Percentiles rank a stretch among this genome's conserved stretches.
Evolutionary conservation across 1,140 invertebrate genomes (phyloP).

Genomic region (Solenopsis fugax): DNA sequence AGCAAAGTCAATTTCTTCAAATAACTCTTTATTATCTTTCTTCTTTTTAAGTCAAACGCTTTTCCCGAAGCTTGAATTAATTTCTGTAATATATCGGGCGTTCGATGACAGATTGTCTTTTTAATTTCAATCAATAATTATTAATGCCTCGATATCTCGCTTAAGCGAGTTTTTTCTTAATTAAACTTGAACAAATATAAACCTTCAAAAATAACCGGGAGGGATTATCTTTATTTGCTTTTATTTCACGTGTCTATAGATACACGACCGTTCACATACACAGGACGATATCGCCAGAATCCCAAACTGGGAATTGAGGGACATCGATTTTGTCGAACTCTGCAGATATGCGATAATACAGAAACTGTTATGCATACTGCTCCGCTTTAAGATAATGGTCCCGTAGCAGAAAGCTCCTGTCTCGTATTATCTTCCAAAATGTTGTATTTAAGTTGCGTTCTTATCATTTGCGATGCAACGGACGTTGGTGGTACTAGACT

Average conservation of each 20-base stretch:
- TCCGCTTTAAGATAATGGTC: constrained; percentile 44
- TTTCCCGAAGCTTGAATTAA: background rate
- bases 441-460: constrained; percentile 33
- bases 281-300: background rate
- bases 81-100: background rate
- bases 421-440: constrained; percentile 36
- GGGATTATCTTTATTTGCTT: constrained; percentile 15
- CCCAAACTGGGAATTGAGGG: constrained; percentile 42
- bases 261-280: background rate
- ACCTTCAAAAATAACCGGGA: background rate
- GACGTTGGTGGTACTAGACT: background rate
- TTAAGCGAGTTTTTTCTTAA: background rate
- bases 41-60: background rate
- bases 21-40: background rate
- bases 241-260: constrained; percentile 9
- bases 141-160: background rate
- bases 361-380: constrained; percentile 31
- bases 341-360: constrained; percentile 19
- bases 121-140: background rate
- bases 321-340: constrained; percentile 40
- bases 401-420: background rate
- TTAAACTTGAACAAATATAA: background rate
- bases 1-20: background rate
- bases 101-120: background rate
- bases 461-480: constrained; percentile 20